Evolutionary conservation across 2,888 invertebrate species (phyloP).

Genomic region (Holacanthella duospinosa): DNA sequence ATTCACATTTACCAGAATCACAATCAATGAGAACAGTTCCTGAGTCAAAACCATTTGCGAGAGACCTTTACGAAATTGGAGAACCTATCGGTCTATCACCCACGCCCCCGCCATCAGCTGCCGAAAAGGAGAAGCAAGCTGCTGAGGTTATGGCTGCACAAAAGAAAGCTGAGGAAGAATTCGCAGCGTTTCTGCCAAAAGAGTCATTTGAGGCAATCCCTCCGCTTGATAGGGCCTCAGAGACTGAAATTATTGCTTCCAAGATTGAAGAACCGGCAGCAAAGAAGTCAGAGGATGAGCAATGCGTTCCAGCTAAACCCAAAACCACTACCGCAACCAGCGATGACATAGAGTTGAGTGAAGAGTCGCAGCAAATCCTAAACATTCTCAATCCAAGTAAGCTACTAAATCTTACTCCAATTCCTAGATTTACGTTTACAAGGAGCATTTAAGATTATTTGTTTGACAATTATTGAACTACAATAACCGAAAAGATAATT

Average conservation of each 20-base stretch:
- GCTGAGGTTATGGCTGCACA: background rate
- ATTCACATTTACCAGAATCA: background rate
- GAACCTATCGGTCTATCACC: background rate
- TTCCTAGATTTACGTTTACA: conserved; percentile 7
- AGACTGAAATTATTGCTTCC: conserved; percentile 16
- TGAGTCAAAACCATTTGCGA: background rate
- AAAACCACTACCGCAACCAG: background rate
- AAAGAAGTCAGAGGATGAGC: background rate
- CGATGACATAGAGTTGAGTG: conserved; percentile 24
- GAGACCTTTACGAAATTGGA: background rate
- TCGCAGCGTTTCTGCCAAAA: conserved; percentile 14
- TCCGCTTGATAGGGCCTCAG: background rate
- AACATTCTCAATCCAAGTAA: conserved; percentile 36
- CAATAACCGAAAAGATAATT: no score
- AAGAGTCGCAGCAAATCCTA: conserved; percentile 30
- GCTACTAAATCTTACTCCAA: no score
- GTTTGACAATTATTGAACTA: no score
- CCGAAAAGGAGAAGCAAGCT: background rate
- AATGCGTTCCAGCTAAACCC: background rate
- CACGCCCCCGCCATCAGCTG: background rate
- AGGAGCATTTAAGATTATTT: no score
- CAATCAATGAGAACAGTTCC: background rate
- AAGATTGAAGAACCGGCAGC: conserved; percentile 15
- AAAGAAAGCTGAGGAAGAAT: background rate
- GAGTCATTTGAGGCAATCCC: conserved; percentile 13